Evolutionary conservation across 2,888 invertebrate genomes (phyloP).

Genomic region (Lepetodrilus schrolli): DNA sequence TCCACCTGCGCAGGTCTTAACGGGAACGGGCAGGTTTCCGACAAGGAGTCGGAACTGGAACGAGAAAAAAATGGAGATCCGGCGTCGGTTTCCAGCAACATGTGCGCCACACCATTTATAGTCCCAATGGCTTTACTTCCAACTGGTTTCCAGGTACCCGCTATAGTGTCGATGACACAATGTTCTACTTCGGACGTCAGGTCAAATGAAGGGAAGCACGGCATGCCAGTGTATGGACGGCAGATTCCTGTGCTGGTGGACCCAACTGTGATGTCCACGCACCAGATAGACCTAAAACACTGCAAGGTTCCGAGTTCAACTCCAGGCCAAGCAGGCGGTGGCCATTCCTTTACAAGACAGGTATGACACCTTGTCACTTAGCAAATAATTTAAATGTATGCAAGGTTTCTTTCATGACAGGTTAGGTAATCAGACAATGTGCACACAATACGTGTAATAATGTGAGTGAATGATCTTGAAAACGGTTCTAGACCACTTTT

Average conservation of each 20-base stretch:
- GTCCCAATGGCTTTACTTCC: background rate
- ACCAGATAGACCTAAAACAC: background rate
- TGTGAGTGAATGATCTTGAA: too few relatives aligned
- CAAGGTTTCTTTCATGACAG: too few relatives aligned
- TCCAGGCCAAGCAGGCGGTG: slow-evolving; percentile 36
- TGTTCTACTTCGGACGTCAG: background rate
- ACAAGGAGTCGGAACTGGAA: background rate
- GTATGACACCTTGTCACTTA: too few relatives aligned
- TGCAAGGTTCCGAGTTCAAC: background rate
- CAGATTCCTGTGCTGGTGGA: slow-evolving; percentile 12
- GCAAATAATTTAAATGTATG: too few relatives aligned
- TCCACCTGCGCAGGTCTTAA: background rate
- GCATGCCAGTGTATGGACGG: slow-evolving; percentile 10
- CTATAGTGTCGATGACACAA: background rate
- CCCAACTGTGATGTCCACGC: background rate
- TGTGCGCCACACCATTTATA: background rate
- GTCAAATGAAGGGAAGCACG: background rate
- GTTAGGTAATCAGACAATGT: too few relatives aligned
- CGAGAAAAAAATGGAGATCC: background rate
- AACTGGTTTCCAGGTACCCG: background rate
- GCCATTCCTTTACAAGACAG: slow-evolving; percentile 45
- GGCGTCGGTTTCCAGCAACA: background rate
- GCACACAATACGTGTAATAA: too few relatives aligned
- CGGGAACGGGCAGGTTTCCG: background rate
- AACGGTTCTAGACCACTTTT: too few relatives aligned